These are phyloP conservation scores for Calephelis virginiensis DNA, from an alignment of 1,140 invertebrate species.

Conservation along the genomic window DNA sequence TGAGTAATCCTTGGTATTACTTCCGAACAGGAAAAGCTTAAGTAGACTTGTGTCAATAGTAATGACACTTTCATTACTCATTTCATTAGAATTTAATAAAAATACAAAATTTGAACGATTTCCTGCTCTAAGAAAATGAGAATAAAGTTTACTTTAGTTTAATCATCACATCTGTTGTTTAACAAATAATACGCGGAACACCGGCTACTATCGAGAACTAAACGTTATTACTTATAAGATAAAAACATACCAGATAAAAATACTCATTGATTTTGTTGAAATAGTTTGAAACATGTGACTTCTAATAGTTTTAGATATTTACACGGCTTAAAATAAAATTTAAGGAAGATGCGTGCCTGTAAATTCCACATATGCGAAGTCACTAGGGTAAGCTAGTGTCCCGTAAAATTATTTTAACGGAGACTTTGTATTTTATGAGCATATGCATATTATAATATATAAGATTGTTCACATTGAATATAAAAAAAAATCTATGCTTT, in stretches of 20 bases:
- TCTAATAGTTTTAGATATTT: too few species aligned
- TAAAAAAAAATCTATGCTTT: too few species aligned
- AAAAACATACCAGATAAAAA: conserved; percentile 23
- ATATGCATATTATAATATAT: too few species aligned
- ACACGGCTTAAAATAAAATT: not conserved
- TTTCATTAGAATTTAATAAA: conserved; percentile 16
- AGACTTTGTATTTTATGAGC: too few species aligned
- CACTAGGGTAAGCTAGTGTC: too few species aligned
- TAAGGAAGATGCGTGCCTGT: too few species aligned
- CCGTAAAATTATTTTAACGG: too few species aligned
- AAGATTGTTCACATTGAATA: too few species aligned
- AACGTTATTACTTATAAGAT: conserved; percentile 19
- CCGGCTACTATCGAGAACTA: conserved; percentile 25
- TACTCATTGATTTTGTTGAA: not conserved
- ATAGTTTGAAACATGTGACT: too few species aligned
- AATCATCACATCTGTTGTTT: conserved; percentile 13
- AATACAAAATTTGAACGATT: not conserved
- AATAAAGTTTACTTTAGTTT: not conserved
- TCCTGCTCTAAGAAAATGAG: not conserved
- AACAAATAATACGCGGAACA: conserved; percentile 23
- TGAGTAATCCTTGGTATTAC: conserved; percentile 26
- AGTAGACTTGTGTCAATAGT: conserved; percentile 21
- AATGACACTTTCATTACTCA: conserved; percentile 32
- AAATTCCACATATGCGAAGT: too few species aligned
- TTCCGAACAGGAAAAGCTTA: conserved; percentile 39